These are phyloP conservation scores for Gouania willdenowi DNA, from an alignment of 2,797 vertebrate genomes.

Conservation along the genomic window DNA sequence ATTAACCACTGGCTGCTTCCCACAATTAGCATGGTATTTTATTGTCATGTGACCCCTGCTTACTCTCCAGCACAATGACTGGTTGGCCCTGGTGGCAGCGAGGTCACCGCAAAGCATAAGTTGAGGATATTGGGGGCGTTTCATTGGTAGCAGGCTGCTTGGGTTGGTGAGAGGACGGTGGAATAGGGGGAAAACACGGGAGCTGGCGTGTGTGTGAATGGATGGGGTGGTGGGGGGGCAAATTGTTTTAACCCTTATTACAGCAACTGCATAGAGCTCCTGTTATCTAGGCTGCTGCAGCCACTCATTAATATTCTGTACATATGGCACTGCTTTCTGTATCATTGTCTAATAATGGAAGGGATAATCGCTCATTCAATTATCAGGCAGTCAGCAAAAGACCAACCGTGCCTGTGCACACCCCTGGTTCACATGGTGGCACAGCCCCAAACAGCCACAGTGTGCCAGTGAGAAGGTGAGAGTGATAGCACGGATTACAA, in stretches of 20 bases:
- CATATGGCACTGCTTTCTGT: constrained; percentile 88
- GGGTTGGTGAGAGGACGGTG: constrained; percentile 36
- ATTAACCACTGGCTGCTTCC: constrained; percentile 25
- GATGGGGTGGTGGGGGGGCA: constrained; percentile 45
- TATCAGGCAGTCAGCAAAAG: constrained; percentile 93
- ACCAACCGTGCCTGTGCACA: constrained; percentile 75
- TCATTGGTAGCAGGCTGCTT: constrained; percentile 41
- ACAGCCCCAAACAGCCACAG: constrained; percentile 74
- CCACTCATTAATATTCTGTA: constrained; percentile 99
- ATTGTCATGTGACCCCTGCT: constrained; percentile 42
- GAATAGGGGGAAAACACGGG: constrained; percentile 52
- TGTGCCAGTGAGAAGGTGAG: constrained; percentile 82
- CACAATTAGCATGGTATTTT: constrained; percentile 47
- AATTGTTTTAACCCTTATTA: constrained; percentile 82
- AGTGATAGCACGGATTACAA: constrained; percentile 87
- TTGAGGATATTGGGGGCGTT: constrained; percentile 29
- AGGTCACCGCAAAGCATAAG: constrained; percentile 53
- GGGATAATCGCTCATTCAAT: constrained; percentile 98
- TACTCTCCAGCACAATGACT: constrained; percentile 36
- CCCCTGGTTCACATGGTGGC: constrained; percentile 66
- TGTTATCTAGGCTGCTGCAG: constrained; percentile 94
- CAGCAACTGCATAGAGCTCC: constrained; percentile 56
- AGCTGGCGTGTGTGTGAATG: constrained; percentile 12
- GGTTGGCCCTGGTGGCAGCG: constrained; percentile 35
- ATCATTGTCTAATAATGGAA: constrained; percentile 98